Percentiles rank a stretch among this genome's conserved stretches.
phyloP scores from a whole-genome alignment of 2,113 vertebrate species.

The Ophiodon elongatus region DNA sequence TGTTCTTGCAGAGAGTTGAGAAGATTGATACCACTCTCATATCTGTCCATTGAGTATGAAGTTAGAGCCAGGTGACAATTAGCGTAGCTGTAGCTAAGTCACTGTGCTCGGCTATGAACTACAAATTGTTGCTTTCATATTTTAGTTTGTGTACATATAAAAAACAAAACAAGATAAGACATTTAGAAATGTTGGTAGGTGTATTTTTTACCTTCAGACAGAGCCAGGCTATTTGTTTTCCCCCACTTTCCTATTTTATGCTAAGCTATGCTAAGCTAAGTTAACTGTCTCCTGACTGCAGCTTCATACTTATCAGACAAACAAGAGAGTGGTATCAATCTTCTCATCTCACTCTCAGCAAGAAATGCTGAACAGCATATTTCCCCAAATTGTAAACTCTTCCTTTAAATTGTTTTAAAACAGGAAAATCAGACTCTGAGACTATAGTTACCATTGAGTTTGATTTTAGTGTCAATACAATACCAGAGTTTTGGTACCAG shows the following conservation, averaged over 20 bases:
- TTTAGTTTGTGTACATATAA: background rate
- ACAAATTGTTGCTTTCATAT: background rate
- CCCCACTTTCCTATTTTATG: background rate
- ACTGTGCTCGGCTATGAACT: background rate
- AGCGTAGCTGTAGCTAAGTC: background rate
- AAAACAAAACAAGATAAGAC: background rate
- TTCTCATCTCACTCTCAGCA: background rate
- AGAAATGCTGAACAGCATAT: background rate
- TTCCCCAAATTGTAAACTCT: background rate
- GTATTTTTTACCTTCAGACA: background rate
- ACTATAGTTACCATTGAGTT: background rate
- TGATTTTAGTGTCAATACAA: background rate
- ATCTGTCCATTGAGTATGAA: background rate
- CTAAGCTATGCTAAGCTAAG: background rate
- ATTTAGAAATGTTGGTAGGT: background rate
- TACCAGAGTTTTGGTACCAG: background rate
- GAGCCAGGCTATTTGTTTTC: background rate
- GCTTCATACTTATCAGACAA: background rate
- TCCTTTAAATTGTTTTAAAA: background rate
- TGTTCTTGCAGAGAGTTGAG: background rate
- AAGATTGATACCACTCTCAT: constrained; percentile 7
- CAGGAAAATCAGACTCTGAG: background rate
- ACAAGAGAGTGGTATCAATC: background rate
- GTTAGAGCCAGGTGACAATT: background rate
- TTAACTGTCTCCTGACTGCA: background rate